Evolutionary conservation across 2,888 invertebrate genomes (phyloP), one percentile per base, ranked within the genome.

Genomic region (Acronicta psi): DNA sequence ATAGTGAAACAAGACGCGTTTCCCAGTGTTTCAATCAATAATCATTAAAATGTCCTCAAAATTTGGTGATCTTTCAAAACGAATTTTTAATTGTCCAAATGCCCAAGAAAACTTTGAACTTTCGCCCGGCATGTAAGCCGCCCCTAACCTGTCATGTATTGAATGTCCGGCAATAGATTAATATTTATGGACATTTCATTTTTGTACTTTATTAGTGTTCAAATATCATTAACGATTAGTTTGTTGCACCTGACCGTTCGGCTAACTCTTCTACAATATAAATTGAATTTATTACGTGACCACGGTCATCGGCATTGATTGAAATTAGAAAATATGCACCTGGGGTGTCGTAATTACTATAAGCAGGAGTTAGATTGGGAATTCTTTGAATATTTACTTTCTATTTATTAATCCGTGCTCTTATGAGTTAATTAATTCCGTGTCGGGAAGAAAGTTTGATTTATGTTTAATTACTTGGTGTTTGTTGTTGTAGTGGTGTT

Each of bases 151-250:
- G 55, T 73, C 79, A 74, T 77, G 85, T 88, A 88, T 89, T 85
- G 82, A 84, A 88, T 90, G 81, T 89, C 85, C 77, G 78, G 81
- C 85, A 80, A 85, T 88, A 88, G 85, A 89, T 91, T 91, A 89
- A 90, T 90, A 90, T 90, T 92, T 91, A 92, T 90, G 74, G 89
- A 85, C 85, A 81, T 88, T 90, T 90, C 88, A 91, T 87, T 90
- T 85, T 87, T 86, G 82, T 88, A 90, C 80, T 90, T 90, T 91
- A 91, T 89, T 90, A 88, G 87, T 87, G 87, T 90, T 90, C 90
- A 88, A 86, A 89, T 91, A 89, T 90, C 91, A 90, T 92, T 92
- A 92, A 88, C 86, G 86, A 88, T 88, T 88, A 89, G 83, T 85
- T 85, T 84, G 83, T 86, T 83, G 85, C 89, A 86, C 83, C 84